phyloP scores from a whole-genome alignment of 2,888 invertebrate genomes.

The Pinctada fucata region DNA sequence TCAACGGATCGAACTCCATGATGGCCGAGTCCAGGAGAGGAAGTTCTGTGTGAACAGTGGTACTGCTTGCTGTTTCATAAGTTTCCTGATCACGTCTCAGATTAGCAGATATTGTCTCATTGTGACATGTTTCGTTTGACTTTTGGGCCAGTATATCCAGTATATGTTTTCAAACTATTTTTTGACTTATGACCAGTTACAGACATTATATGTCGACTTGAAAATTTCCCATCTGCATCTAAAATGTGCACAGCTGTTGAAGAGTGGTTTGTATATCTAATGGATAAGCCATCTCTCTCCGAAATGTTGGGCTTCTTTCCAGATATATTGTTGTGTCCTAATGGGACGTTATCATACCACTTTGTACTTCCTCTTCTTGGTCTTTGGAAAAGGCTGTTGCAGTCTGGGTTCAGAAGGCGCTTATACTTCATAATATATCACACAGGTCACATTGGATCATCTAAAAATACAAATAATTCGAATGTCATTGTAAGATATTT shows the following conservation, averaged over 20 bases:
- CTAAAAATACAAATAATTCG: not conserved
- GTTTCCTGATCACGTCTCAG: too few relatives aligned
- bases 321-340: conserved; percentile 7
- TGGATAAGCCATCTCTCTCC: conserved; percentile 1
- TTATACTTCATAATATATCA: conserved; percentile 17
- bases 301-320: conserved; percentile 7
- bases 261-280: conserved; percentile 9
- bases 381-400: conserved; percentile 19
- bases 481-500: too few relatives aligned
- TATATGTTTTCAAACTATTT: too few relatives aligned
- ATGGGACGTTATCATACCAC: conserved; percentile 2
- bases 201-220: conserved; percentile 1
- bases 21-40: too few relatives aligned
- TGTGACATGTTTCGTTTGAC: too few relatives aligned
- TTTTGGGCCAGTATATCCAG: too few relatives aligned
- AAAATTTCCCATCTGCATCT: not conserved
- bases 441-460: conserved; percentile 20
- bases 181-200: too few relatives aligned
- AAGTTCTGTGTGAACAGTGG: too few relatives aligned
- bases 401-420: conserved; percentile 6
- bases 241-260: not conserved
- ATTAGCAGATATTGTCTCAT: too few relatives aligned
- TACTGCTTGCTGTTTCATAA: too few relatives aligned
- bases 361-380: not conserved
- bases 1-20: too few relatives aligned